Evolutionary conservation across 2,888 invertebrate genomes (phyloP).

Genomic region (Cryptus armator): DNA sequence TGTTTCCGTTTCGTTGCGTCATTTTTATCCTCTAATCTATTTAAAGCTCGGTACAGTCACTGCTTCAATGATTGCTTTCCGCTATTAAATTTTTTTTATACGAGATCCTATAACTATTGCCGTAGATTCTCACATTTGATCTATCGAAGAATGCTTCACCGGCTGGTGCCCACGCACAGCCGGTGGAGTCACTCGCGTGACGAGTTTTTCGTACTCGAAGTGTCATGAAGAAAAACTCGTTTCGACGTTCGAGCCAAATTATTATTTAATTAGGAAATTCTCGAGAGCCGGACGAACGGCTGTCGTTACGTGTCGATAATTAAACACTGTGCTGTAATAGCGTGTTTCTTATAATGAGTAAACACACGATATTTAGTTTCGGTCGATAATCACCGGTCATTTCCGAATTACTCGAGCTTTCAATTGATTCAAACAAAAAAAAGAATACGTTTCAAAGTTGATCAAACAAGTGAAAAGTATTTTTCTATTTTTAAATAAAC

Average conservation of each 20-base stretch:
- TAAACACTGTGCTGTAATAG: background rate
- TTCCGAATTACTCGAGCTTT: background rate
- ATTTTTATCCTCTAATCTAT: constrained; percentile 53
- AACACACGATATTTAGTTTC: background rate
- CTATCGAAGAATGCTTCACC: background rate
- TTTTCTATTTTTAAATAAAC: no score
- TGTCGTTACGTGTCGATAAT: background rate
- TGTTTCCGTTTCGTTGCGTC: constrained; percentile 58
- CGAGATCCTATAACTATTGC: background rate
- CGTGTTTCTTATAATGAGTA: background rate
- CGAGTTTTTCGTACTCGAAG: no score
- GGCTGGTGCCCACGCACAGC: background rate
- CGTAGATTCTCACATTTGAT: background rate
- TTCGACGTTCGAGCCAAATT: no score
- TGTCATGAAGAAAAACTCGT: no score
- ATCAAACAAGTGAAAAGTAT: background rate
- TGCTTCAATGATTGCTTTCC: constrained; percentile 25
- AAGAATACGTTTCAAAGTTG: background rate
- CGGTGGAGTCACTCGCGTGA: no score
- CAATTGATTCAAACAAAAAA: background rate
- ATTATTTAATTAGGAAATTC: background rate
- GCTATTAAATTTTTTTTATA: constrained; percentile 4
- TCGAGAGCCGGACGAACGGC: background rate
- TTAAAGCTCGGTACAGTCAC: constrained; percentile 49
- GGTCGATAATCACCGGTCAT: background rate